These are phyloP conservation scores for Aquatica leii DNA, from an alignment of 2,888 invertebrate species.

Conservation along the genomic window DNA sequence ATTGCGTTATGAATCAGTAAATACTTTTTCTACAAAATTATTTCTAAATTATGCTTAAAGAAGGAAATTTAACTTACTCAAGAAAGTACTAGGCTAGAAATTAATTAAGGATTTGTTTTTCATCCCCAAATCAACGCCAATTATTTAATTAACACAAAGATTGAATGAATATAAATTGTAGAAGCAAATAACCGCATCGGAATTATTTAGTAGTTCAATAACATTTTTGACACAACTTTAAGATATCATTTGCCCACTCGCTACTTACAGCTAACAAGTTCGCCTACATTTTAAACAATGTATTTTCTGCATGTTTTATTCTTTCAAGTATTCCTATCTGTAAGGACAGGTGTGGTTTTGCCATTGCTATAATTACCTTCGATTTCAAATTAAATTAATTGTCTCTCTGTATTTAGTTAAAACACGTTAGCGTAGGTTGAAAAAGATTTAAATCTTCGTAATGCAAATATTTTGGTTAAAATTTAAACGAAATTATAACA, in stretches of 20 bases:
- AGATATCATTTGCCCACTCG: slow-evolving; percentile 24
- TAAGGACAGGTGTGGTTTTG: slow-evolving; percentile 28
- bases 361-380: slow-evolving; percentile 26
- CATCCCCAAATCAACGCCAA: too few species aligned
- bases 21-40: too few species aligned
- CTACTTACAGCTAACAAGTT: slow-evolving; percentile 23
- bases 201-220: slow-evolving; percentile 32
- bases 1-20: too few species aligned
- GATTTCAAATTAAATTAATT: slow-evolving; percentile 20
- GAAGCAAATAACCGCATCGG: slow-evolving; percentile 27
- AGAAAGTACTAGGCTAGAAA: too few species aligned
- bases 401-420: slow-evolving; percentile 3
- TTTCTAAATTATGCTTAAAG: too few species aligned
- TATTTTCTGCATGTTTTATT: slow-evolving; percentile 17
- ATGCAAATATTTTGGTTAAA: too few species aligned
- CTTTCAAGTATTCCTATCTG: slow-evolving; percentile 7
- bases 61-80: too few species aligned
- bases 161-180: background rate
- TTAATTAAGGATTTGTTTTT: too few species aligned
- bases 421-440: background rate
- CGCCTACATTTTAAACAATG: slow-evolving; percentile 28
- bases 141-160: too few species aligned
- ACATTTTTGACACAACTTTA: slow-evolving; percentile 25
- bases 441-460: background rate
- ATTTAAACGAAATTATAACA: too few species aligned